phyloP scores from a whole-genome alignment of 2,888 invertebrate genomes.

The Thyatira batis region DNA sequence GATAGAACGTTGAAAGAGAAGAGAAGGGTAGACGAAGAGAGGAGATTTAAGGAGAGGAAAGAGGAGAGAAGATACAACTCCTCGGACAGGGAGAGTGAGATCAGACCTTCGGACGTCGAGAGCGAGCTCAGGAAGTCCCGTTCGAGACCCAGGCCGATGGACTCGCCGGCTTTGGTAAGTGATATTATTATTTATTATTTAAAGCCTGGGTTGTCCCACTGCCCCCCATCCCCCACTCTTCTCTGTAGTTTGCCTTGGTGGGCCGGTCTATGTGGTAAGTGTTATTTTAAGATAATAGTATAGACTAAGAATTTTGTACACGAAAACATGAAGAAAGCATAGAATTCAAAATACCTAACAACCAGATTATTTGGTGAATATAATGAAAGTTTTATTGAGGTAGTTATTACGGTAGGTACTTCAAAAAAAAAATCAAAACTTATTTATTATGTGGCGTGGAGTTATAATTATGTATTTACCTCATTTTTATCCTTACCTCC shows the following conservation, averaged over 20 bases:
- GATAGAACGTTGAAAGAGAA: constrained; percentile 60
- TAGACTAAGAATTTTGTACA: no score
- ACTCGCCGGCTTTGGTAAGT: constrained; percentile 75
- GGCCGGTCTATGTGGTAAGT: no score
- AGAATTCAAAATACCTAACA: no score
- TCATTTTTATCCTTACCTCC: no score
- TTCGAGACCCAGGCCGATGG: constrained; percentile 60
- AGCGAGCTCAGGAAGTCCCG: constrained; percentile 57
- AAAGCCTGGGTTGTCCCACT: constrained; percentile 9
- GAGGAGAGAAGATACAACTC: constrained; percentile 83
- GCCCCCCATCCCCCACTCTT: constrained; percentile 14
- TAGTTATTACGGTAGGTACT: no score
- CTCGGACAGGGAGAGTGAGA: constrained; percentile 76
- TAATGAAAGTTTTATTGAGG: no score
- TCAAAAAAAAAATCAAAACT: no score
- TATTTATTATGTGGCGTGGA: no score
- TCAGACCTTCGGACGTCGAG: constrained; percentile 63
- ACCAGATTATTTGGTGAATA: no score
- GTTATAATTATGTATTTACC: no score
- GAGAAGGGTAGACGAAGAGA: constrained; percentile 50
- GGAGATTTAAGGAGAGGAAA: constrained; percentile 48
- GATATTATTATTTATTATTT: constrained; percentile 11
- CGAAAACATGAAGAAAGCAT: no score
- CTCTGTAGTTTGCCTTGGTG: background rate
- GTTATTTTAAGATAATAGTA: no score